Percentiles rank a stretch among this genome's conserved stretches.
These are phyloP conservation scores for Sinonovacula constricta DNA, from an alignment of 1,140 invertebrate species.

Conservation along the genomic window DNA sequence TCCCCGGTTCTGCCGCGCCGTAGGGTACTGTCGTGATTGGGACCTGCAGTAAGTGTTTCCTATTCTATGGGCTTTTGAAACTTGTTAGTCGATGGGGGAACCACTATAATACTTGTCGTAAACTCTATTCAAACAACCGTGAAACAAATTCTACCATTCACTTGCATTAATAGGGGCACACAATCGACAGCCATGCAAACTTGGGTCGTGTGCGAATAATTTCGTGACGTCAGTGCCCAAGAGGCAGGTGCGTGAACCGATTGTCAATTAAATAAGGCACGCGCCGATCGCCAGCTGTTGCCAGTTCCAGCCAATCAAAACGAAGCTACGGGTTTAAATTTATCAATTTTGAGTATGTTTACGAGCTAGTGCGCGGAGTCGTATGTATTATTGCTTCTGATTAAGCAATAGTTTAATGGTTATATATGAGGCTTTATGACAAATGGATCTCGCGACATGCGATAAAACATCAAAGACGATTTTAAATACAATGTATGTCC, in stretches of 20 bases:
- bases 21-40: too few relatives aligned
- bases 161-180: too few relatives aligned
- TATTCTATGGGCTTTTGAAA: too few relatives aligned
- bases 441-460: too few relatives aligned
- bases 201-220: conserved; percentile 48
- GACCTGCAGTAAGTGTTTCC: too few relatives aligned
- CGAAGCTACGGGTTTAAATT: conserved; percentile 13
- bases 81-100: too few relatives aligned
- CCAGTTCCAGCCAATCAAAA: conserved; percentile 53
- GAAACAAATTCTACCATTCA: too few relatives aligned
- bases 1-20: conserved; percentile 14
- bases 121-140: conserved; percentile 17
- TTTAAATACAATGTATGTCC: too few relatives aligned
- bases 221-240: conserved; percentile 63
- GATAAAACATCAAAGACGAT: too few relatives aligned
- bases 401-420: conserved; percentile 46
- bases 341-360: conserved; percentile 42
- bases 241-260: conserved; percentile 58
- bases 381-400: conserved; percentile 46
- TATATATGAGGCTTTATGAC: conserved; percentile 31
- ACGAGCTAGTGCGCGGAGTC: conserved; percentile 25
- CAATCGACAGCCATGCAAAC: too few relatives aligned
- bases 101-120: conserved; percentile 24
- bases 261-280: conserved; percentile 57
- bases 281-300: conserved; percentile 59